Evolutionary conservation across 1,140 invertebrate species (phyloP).

Genomic region (Probaryconus sp.): DNA sequence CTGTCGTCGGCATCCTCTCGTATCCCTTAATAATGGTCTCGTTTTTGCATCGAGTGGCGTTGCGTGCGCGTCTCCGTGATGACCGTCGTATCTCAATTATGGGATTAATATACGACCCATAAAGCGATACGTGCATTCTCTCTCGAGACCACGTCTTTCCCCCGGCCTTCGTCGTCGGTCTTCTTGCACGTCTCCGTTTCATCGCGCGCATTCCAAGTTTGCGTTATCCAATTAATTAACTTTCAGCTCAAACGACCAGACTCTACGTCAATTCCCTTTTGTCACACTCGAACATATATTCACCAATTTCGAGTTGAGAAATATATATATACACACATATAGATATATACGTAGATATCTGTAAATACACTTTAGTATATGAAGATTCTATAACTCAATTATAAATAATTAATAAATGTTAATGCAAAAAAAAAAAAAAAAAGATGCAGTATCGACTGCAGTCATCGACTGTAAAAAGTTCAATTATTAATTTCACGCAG

Average conservation of each 20-base stretch:
- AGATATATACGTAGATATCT: background rate
- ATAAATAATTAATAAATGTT: too few relatives aligned
- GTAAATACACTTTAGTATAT: background rate
- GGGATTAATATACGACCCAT: constrained; percentile 70
- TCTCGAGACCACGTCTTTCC: constrained; percentile 4
- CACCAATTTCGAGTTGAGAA: constrained; percentile 41
- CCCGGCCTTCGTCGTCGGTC: constrained; percentile 16
- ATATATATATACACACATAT: too few relatives aligned
- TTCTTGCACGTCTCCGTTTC: constrained; percentile 56
- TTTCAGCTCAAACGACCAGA: constrained; percentile 33
- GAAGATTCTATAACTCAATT: too few relatives aligned
- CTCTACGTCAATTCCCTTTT: constrained; percentile 40
- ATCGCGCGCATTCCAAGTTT: constrained; percentile 57
- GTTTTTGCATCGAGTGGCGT: constrained; percentile 60
- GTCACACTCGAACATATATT: constrained; percentile 38
- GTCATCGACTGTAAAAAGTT: too few relatives aligned
- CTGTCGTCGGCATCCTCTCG: constrained; percentile 54
- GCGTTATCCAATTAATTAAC: constrained; percentile 71
- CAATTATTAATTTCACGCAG: too few relatives aligned
- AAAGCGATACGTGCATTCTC: constrained; percentile 64
- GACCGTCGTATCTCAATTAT: constrained; percentile 70
- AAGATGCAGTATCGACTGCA: too few relatives aligned
- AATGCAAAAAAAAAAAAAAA: too few relatives aligned
- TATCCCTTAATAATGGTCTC: constrained; percentile 61
- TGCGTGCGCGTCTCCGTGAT: constrained; percentile 61